These are phyloP conservation scores for Grammomys surdaster DNA, from an alignment of 2,113 vertebrate species.

Conservation along the genomic window DNA sequence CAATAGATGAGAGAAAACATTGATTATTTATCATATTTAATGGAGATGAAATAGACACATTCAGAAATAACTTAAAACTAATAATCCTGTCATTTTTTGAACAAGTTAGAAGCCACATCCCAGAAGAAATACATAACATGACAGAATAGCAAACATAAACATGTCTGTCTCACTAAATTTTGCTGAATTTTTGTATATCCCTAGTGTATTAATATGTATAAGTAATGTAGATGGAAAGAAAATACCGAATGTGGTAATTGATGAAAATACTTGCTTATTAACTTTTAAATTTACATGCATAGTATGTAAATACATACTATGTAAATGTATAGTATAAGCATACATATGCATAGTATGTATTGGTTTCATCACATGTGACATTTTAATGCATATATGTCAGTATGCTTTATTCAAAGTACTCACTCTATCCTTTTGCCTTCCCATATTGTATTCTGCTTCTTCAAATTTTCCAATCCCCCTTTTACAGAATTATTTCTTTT, in stretches of 20 bases:
- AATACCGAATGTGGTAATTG: neutral
- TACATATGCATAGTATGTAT: neutral
- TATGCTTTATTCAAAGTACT: neutral
- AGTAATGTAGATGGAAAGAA: neutral
- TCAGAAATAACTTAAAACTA: neutral
- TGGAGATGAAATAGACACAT: neutral
- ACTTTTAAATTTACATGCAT: neutral
- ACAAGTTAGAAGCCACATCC: neutral
- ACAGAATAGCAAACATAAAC: neutral
- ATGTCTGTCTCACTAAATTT: neutral
- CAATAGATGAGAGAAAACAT: neutral
- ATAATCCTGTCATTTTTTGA: neutral
- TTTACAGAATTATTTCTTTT: neutral
- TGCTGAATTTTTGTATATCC: neutral
- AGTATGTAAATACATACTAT: too few species aligned
- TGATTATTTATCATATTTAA: too few species aligned
- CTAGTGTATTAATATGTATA: neutral
- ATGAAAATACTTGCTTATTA: neutral
- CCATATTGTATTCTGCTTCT: neutral
- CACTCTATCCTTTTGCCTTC: neutral
- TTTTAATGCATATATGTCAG: neutral
- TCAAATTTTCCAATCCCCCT: too few species aligned
- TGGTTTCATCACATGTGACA: neutral
- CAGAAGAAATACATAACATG: neutral
- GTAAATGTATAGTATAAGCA: too few species aligned